These are phyloP conservation scores for Pavo muticus DNA, from an alignment of 2,113 vertebrate species.

Conservation along the genomic window DNA sequence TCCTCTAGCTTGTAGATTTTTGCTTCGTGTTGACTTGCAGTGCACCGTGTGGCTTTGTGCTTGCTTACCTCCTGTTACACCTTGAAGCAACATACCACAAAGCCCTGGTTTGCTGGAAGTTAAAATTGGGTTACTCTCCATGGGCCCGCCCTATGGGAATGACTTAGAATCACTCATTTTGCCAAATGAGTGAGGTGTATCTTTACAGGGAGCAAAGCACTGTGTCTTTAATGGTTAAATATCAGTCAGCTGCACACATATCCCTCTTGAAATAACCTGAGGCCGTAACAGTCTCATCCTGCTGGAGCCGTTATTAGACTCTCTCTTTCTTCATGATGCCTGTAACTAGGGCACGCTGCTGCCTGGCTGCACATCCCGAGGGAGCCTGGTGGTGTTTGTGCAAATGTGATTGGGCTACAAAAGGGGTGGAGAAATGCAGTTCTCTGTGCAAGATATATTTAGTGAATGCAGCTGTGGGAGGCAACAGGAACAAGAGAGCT, in stretches of 20 bases:
- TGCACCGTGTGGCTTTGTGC: neutral
- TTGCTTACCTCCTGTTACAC: neutral
- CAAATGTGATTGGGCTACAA: conserved; percentile 41
- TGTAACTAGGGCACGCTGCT: conserved; percentile 42
- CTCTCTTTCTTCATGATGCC: neutral
- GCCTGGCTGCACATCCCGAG: neutral
- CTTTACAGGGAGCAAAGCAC: neutral
- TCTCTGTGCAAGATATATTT: conserved; percentile 66
- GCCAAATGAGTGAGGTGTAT: neutral
- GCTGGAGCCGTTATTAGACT: neutral
- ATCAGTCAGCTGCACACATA: neutral
- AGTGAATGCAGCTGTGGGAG: conserved; percentile 68
- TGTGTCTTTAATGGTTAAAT: neutral
- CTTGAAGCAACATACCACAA: neutral
- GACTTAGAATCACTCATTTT: neutral
- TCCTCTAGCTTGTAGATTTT: neutral
- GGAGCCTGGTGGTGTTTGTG: conserved; percentile 1
- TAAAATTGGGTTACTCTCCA: neutral
- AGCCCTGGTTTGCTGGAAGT: neutral
- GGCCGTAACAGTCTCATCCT: neutral
- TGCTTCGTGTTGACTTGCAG: neutral
- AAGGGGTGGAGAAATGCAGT: conserved; percentile 56
- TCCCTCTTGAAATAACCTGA: neutral
- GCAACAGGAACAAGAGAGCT: conserved; percentile 47
- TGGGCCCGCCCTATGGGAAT: neutral